Evolutionary conservation across 23 tunicate genomes (phyloP).

Genomic region (Ascidia mentula): DNA sequence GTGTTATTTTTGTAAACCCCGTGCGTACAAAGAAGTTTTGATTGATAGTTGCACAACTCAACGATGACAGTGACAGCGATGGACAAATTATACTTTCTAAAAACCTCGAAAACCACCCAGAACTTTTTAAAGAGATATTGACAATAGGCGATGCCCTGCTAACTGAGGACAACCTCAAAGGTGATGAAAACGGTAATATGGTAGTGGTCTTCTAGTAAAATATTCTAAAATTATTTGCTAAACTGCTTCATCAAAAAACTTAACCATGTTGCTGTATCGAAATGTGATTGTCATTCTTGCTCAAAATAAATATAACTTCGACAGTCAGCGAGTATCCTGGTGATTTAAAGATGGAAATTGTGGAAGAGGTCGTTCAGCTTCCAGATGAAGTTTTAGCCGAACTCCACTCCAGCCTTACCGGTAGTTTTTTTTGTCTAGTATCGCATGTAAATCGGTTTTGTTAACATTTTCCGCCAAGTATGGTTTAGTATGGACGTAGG

Average conservation of each 20-base stretch:
- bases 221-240: background rate
- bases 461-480: background rate
- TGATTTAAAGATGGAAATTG: background rate
- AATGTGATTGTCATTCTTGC: no score
- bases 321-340: background rate
- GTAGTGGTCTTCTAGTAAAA: background rate
- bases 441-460: background rate
- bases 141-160: background rate
- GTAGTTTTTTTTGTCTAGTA: background rate
- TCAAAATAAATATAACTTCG: no score
- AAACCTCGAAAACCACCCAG: conserved; percentile 15
- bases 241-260: no score
- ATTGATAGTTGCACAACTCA: background rate
- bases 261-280: no score
- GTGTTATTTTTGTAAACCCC: background rate
- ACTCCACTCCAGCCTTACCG: background rate
- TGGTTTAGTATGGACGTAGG: background rate
- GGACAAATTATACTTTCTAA: conserved; percentile 9
- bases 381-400: background rate
- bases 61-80: background rate
- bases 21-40: background rate
- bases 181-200: background rate
- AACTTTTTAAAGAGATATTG: background rate
- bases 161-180: background rate
- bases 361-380: background rate